Percentiles rank a stretch among this genome's conserved stretches.
Evolutionary conservation across 2,113 vertebrate species (phyloP).

Genomic region (Anguilla rostrata): DNA sequence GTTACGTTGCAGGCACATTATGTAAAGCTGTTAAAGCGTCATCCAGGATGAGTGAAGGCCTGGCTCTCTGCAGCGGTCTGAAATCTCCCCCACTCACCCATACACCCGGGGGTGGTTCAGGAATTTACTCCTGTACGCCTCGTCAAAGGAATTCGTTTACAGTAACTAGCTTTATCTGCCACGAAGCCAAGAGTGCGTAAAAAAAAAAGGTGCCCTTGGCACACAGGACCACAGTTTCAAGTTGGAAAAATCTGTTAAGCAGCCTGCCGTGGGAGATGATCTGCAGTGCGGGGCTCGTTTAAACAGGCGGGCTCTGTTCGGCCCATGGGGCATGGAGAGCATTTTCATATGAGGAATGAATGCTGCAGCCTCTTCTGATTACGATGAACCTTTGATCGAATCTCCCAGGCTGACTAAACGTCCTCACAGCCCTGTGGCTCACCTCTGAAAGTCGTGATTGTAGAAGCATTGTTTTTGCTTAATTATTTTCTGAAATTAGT

Average conservation of each 20-base stretch:
- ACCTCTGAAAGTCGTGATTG: neutral
- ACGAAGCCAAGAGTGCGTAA: neutral
- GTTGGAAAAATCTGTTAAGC: constrained; percentile 28
- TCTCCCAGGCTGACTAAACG: neutral
- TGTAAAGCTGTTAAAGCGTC: constrained; percentile 56
- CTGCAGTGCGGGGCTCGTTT: constrained; percentile 21
- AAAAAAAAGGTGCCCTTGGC: neutral
- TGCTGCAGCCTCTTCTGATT: neutral
- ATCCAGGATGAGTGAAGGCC: constrained; percentile 47
- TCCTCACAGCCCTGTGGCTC: neutral
- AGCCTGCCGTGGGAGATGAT: constrained; percentile 14
- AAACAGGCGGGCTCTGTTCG: constrained; percentile 11
- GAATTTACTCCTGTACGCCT: constrained; percentile 22
- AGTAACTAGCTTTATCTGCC: constrained; percentile 5
- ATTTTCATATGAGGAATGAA: neutral
- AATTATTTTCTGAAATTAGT: neutral
- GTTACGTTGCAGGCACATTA: constrained; percentile 41
- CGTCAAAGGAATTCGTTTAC: constrained; percentile 21
- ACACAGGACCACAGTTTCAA: constrained; percentile 17
- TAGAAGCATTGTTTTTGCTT: neutral
- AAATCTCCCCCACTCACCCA: constrained; percentile 42
- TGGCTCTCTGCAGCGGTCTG: constrained; percentile 23
- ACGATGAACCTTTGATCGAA: neutral
- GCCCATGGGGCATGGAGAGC: neutral
- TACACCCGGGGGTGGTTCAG: constrained; percentile 29